A percentile compares a stretch with the other conserved stretches of the same genome.
phyloP scores from a whole-genome alignment of 2,797 vertebrate genomes.

The Arvicola amphibius region DNA sequence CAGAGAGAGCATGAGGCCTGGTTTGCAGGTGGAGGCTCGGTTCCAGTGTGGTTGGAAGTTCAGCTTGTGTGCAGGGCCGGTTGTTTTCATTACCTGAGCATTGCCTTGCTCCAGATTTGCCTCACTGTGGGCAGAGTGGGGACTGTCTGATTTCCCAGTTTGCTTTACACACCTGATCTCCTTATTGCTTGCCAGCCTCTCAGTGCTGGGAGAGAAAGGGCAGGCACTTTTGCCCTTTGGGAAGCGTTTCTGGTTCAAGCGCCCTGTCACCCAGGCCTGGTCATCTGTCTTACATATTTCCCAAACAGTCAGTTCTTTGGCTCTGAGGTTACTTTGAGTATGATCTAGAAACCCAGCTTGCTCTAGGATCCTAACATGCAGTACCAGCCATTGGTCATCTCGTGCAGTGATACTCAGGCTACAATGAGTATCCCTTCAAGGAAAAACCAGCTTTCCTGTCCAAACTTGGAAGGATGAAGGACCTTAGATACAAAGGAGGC shows the following conservation, averaged over 20 bases:
- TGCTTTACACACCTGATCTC: fast-evolving
- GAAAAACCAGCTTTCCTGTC: not conserved
- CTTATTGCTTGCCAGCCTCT: not conserved
- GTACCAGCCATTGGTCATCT: fast-evolving
- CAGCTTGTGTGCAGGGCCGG: fast-evolving
- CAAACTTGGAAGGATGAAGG: not conserved
- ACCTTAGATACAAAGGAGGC: not conserved
- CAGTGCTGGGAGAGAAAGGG: fast-evolving
- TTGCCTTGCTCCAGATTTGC: fast-evolving
- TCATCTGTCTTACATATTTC: fast-evolving
- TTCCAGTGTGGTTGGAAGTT: not conserved
- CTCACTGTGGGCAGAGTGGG: fast-evolving
- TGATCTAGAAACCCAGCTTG: not conserved
- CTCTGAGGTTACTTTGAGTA: not conserved
- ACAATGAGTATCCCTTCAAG: no score
- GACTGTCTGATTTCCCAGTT: not conserved
- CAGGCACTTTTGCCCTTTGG: no score
- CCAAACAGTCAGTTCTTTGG: no score
- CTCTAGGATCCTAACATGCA: not conserved
- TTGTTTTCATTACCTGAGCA: fast-evolving
- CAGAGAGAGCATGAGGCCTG: not conserved
- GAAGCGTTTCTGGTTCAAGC: not conserved
- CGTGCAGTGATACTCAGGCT: no score
- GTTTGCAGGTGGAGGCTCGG: not conserved
- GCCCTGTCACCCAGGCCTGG: no score